These are phyloP conservation scores for Hemithea aestivaria DNA, from an alignment of 2,888 invertebrate genomes.

Conservation along the genomic window DNA sequence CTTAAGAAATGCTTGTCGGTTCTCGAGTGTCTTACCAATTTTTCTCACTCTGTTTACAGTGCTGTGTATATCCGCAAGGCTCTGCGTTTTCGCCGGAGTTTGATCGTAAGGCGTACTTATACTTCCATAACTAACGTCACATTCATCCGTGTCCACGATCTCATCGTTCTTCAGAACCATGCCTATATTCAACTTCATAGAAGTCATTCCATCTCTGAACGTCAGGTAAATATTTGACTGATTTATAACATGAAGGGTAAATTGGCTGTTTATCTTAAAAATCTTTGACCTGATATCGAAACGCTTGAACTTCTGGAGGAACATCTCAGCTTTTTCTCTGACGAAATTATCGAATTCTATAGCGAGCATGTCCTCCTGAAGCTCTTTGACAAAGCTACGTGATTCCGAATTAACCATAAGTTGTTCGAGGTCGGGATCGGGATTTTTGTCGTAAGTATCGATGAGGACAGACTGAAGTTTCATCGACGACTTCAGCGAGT, in stretches of 20 bases:
- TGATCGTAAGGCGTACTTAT: constrained; percentile 43
- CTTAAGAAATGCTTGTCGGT: no score
- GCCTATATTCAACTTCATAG: constrained; percentile 47
- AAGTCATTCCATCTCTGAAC: constrained; percentile 36
- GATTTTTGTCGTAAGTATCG: constrained; percentile 23
- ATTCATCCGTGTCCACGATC: constrained; percentile 46
- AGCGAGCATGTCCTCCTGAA: constrained; percentile 30
- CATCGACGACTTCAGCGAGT: constrained; percentile 52
- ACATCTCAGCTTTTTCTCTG: constrained; percentile 36
- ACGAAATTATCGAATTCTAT: constrained; percentile 45
- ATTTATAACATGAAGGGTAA: constrained; percentile 46
- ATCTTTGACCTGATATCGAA: constrained; percentile 47
- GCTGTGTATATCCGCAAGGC: constrained; percentile 31
- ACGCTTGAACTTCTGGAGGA: constrained; percentile 39
- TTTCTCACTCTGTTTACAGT: constrained; percentile 23
- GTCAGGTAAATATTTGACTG: constrained; percentile 45
- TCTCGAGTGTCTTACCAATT: constrained; percentile 1
- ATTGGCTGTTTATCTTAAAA: constrained; percentile 48
- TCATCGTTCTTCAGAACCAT: constrained; percentile 59
- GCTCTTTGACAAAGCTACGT: neutral
- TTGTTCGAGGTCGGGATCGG: constrained; percentile 12
- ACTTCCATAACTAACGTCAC: constrained; percentile 33
- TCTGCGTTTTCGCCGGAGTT: constrained; percentile 27
- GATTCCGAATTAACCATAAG: constrained; percentile 3
- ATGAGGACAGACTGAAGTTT: constrained; percentile 34